Evolutionary conservation across 2,113 vertebrate species (phyloP).

Genomic region (Atlantisia rogersi): DNA sequence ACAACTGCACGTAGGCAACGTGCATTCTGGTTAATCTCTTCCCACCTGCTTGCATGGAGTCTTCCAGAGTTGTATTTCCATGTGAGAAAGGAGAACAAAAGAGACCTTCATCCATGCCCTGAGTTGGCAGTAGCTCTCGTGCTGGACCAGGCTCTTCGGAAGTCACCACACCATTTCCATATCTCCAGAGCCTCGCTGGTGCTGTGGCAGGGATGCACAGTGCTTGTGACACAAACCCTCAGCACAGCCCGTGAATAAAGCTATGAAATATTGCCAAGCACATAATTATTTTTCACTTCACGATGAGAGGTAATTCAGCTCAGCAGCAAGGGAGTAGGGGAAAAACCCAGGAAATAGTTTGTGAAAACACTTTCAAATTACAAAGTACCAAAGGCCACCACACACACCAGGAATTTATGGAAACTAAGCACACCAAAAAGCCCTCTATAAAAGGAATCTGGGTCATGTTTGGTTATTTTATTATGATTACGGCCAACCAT

Average conservation of each 20-base stretch:
- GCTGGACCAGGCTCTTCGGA: neutral
- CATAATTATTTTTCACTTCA: fast-evolving
- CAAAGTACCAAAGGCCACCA: neutral
- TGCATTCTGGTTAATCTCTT: fast-evolving
- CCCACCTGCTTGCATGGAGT: neutral
- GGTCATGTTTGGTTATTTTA: constrained; percentile 58
- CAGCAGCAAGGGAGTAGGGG: fast-evolving
- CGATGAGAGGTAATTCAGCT: neutral
- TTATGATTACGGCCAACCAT: constrained; percentile 50
- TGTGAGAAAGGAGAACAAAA: neutral
- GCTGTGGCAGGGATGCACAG: neutral
- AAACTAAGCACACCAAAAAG: neutral
- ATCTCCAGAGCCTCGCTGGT: neutral
- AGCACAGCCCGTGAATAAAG: neutral
- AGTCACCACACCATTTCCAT: fast-evolving
- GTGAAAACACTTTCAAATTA: neutral
- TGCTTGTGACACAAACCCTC: fast-evolving
- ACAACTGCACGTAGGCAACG: fast-evolving
- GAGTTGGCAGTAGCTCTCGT: neutral
- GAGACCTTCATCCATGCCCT: neutral
- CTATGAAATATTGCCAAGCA: neutral
- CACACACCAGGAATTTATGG: neutral
- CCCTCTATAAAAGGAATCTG: constrained; percentile 49
- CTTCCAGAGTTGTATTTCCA: neutral
- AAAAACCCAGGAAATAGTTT: fast-evolving